These are phyloP conservation scores for Lymantria dispar DNA, from an alignment of 2,888 invertebrate species.

Conservation along the genomic window DNA sequence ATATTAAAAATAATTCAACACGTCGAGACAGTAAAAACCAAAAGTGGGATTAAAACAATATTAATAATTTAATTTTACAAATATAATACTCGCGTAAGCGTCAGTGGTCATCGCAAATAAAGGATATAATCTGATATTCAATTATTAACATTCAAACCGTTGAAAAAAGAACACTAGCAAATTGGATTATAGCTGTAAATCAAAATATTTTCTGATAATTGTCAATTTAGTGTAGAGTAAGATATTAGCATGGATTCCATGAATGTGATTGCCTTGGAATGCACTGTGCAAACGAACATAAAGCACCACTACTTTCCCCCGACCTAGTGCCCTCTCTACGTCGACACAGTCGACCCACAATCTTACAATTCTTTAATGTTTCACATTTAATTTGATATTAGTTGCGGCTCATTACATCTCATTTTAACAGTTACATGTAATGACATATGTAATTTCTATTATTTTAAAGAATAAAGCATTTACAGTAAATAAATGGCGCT, in stretches of 20 bases:
- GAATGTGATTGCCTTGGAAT: constrained; percentile 62
- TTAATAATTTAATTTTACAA: too few species aligned
- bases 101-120: too few species aligned
- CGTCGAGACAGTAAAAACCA: too few species aligned
- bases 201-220: constrained; percentile 9
- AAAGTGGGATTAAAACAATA: too few species aligned
- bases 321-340: constrained; percentile 78
- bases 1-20: too few species aligned
- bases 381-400: constrained; percentile 71
- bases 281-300: constrained; percentile 56
- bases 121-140: too few species aligned
- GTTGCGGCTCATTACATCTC: constrained; percentile 62
- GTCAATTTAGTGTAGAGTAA: constrained; percentile 17
- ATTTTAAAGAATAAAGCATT: constrained; percentile 5
- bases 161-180: too few species aligned
- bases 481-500: neutral
- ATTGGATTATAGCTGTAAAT: neutral
- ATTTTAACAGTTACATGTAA: constrained; percentile 60
- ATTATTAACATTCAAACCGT: too few species aligned
- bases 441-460: constrained; percentile 39
- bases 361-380: constrained; percentile 72
- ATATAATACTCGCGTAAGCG: too few species aligned
- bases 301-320: constrained; percentile 77
- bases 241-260: constrained; percentile 28
- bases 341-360: constrained; percentile 65